phyloP scores from a whole-genome alignment of 2,888 invertebrate species.

The Brassicogethes aeneus region DNA sequence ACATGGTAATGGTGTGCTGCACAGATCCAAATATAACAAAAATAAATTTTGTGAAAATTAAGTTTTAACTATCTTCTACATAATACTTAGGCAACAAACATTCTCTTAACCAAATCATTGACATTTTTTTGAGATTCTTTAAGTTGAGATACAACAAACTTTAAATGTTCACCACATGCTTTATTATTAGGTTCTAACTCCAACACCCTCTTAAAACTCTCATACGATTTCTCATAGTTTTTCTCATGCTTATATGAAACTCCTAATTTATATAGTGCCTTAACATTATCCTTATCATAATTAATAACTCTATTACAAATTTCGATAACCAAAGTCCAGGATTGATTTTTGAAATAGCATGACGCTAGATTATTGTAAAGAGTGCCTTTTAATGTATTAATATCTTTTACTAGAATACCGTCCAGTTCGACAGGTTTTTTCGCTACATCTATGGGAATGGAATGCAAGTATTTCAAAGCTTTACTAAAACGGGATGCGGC shows the following conservation, averaged over 20 bases:
- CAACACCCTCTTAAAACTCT: slow-evolving; percentile 47
- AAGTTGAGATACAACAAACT: slow-evolving; percentile 46
- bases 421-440: slow-evolving; percentile 42
- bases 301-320: slow-evolving; percentile 47
- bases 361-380: slow-evolving; percentile 77
- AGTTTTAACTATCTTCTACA: too few relatives aligned
- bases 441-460: slow-evolving; percentile 46
- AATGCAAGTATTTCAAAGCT: slow-evolving; percentile 63
- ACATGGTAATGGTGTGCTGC: too few relatives aligned
- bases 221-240: slow-evolving; percentile 58
- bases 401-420: slow-evolving; percentile 42
- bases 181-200: slow-evolving; percentile 57
- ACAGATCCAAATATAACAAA: too few relatives aligned
- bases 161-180: slow-evolving; percentile 51
- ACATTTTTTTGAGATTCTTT: slow-evolving; percentile 52
- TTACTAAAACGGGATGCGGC: slow-evolving; percentile 67
- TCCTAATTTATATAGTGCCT: slow-evolving; percentile 45
- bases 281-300: slow-evolving; percentile 38
- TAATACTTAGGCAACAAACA: too few relatives aligned
- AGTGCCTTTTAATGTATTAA: slow-evolving; percentile 53
- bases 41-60: too few relatives aligned
- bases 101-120: slow-evolving; percentile 43
- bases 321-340: slow-evolving; percentile 56
- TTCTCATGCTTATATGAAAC: slow-evolving; percentile 46
- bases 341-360: slow-evolving; percentile 62